Evolutionary conservation across 92 coral and sea anemone species (phyloP).

Genomic region (Porites evermanni): DNA sequence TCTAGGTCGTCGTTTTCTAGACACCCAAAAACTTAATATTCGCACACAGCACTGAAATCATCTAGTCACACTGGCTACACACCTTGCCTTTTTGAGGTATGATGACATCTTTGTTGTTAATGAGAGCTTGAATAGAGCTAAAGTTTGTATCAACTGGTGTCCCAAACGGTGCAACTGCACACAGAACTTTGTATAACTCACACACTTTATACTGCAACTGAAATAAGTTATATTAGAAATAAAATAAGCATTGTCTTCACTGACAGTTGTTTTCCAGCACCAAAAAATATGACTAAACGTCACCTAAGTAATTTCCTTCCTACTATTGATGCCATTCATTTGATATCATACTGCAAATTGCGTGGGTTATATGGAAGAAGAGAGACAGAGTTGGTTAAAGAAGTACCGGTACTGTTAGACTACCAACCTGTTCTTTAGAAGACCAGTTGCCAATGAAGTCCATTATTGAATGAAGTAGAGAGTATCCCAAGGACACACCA

Average conservation of each 20-base stretch:
- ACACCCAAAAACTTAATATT: too few species aligned
- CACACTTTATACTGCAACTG: constrained; percentile 69
- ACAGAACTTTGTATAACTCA: constrained; percentile 80
- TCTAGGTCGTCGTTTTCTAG: too few species aligned
- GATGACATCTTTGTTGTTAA: constrained; percentile 72
- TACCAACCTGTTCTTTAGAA: constrained; percentile 71
- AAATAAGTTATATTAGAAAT: neutral
- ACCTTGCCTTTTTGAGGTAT: constrained; percentile 78
- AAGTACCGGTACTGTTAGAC: too few species aligned
- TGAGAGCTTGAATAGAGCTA: constrained; percentile 72
- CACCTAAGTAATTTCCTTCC: neutral
- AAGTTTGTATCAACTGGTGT: constrained; percentile 89
- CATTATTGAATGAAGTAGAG: constrained; percentile 80
- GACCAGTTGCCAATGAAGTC: constrained; percentile 85
- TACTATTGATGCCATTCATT: too few species aligned
- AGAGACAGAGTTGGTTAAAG: too few species aligned
- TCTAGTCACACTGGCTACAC: neutral
- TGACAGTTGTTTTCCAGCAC: too few species aligned
- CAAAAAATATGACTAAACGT: too few species aligned
- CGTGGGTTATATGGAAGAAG: too few species aligned
- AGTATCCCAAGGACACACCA: constrained; percentile 92
- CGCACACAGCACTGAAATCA: too few species aligned
- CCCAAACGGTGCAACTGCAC: constrained; percentile 87
- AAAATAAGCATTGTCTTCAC: neutral
- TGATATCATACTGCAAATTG: too few species aligned